phyloP scores from a whole-genome alignment of 2,888 invertebrate species.

The Cephalotes varians region DNA sequence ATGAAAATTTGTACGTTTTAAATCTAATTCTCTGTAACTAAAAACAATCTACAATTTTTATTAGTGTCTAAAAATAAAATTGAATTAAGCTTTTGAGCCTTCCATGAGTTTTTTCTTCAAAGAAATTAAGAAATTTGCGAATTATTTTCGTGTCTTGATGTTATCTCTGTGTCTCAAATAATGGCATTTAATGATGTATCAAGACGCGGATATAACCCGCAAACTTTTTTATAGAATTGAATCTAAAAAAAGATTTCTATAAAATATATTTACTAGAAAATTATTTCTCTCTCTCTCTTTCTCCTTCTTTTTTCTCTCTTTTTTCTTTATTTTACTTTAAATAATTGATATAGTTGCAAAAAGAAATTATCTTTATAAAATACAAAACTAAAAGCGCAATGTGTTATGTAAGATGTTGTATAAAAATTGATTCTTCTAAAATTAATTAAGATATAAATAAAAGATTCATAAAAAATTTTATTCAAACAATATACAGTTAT shows the following conservation, averaged over 20 bases:
- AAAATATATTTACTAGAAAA: background rate
- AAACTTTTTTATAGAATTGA: too few species aligned
- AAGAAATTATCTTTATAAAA: slow-evolving; percentile 5
- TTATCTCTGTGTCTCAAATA: too few species aligned
- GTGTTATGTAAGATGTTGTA: background rate
- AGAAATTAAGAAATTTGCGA: too few species aligned
- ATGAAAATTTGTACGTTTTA: background rate
- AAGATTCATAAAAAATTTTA: background rate
- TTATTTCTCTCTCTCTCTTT: background rate
- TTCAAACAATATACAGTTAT: background rate
- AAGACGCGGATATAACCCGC: too few species aligned
- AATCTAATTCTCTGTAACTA: background rate
- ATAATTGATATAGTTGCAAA: too few species aligned
- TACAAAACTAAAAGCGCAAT: background rate
- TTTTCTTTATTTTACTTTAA: background rate
- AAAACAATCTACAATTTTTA: background rate
- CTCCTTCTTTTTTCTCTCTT: background rate
- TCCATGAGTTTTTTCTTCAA: too few species aligned
- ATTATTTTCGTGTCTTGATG: too few species aligned
- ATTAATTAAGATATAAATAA: background rate
- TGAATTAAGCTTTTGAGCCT: too few species aligned
- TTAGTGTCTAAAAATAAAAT: background rate
- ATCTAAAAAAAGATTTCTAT: background rate
- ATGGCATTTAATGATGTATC: too few species aligned
- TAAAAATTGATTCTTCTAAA: background rate